Percentiles rank a stretch among this genome's conserved stretches.
Conservation (phyloP, 2,113 vertebrate genomes). For the Herpetotheres cachinnans region DNA sequence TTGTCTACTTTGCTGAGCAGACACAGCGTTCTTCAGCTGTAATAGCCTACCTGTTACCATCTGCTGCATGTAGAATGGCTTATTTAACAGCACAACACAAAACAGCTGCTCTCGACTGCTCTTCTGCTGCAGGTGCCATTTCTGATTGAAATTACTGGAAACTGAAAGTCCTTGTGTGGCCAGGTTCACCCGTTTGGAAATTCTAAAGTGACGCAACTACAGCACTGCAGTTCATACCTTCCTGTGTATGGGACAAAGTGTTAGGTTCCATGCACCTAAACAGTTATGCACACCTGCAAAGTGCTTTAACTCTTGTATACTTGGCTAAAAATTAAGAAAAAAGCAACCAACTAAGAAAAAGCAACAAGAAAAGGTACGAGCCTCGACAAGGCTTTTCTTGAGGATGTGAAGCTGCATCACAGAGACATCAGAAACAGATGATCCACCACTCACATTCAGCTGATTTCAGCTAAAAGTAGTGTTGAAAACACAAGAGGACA, state of each 20-base stretch:
- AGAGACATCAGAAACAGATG: background rate
- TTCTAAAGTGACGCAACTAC: background rate
- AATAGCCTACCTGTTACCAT: background rate
- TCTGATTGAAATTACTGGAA: background rate
- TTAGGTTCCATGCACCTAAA: background rate
- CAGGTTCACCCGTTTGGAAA: background rate
- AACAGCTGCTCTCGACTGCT: background rate
- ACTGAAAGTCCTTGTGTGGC: background rate
- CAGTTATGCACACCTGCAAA: background rate
- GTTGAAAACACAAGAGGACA: background rate
- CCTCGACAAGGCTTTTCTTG: background rate
- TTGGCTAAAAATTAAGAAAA: background rate
- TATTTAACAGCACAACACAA: background rate
- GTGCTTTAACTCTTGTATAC: background rate
- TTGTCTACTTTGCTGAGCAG: background rate
- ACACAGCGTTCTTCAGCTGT: background rate
- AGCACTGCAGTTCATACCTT: background rate
- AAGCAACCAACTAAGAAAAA: background rate
- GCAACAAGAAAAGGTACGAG: background rate
- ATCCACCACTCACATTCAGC: background rate
- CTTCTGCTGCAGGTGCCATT: background rate
- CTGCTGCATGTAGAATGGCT: background rate
- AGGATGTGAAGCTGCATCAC: background rate
- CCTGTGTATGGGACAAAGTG: background rate
- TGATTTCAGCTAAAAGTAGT: background rate